Evolutionary conservation across 2,888 invertebrate genomes (phyloP), one percentile per base, ranked within the genome.

Genomic region (Torymus texanus): DNA sequence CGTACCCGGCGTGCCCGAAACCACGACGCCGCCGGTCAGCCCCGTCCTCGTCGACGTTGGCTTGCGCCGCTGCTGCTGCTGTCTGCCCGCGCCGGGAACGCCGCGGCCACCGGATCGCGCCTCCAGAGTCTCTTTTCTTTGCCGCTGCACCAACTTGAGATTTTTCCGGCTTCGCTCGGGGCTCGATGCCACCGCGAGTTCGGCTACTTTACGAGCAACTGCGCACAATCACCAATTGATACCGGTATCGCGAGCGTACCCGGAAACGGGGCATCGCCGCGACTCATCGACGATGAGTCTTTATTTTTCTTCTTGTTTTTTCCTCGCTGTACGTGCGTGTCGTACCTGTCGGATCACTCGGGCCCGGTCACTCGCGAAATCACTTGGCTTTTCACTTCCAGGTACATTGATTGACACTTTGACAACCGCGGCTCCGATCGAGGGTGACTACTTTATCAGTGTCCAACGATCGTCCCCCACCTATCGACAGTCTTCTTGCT

Each of bases 1-100:
- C 87, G 86, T 86, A 86, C 85, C 86, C 86, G 85, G 82, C 86
- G 87, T 85, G 80, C 86, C 87, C 87, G 86, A 88, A 87, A 87
- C 86, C 80, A 83, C 41, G 10, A 41, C 84, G 61, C 72, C 62
- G 73, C 75, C 65, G 66, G 59, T 50, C 63, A 85, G 85, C 83
- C 83, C 80, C 82, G 85, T 83, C 84, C 84, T 83, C 75, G 78
- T 82, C 81, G 75, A 76, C 78, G 75, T 80, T 79, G 63, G 74
- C 73, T 61, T 78, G 56, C 76, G 58, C 79, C 78, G 76, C 73
- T 75, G 59, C 81, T 77, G 59, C 73, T 51, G 18, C 61, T 21
- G 41, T 53, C 41, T 41, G 50, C 53, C 59, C 29, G 68, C 53
- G n/a, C 58, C 75, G 41, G 24, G 50, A 53, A 62, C 67, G 72